These are phyloP conservation scores for Pollenia angustigena DNA, from an alignment of 2,888 invertebrate species.

Conservation along the genomic window DNA sequence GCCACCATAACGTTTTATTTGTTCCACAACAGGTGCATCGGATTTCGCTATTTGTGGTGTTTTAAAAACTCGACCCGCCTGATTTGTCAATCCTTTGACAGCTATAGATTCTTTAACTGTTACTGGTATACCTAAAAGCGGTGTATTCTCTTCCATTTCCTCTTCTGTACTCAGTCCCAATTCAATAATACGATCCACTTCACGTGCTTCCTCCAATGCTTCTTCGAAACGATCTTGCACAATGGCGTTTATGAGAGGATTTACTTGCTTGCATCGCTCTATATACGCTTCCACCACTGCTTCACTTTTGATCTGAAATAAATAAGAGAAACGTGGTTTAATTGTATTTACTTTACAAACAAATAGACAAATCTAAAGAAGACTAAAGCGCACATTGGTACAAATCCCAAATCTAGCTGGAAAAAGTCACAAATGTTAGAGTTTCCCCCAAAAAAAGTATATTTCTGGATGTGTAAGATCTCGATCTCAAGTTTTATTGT, in stretches of 20 bases:
- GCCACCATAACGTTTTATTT: constrained; percentile 91
- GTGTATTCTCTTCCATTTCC: constrained; percentile 88
- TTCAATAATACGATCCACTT: constrained; percentile 88
- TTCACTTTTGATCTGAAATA: constrained; percentile 88
- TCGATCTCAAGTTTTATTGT: too few relatives aligned
- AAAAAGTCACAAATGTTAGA: too few relatives aligned
- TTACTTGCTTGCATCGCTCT: constrained; percentile 90
- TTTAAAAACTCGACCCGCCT: constrained; percentile 88
- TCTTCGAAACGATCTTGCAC: constrained; percentile 91
- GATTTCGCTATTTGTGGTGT: constrained; percentile 87
- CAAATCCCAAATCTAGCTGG: too few relatives aligned
- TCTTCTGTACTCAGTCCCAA: constrained; percentile 86
- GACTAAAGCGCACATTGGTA: too few relatives aligned
- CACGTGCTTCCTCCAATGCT: constrained; percentile 90
- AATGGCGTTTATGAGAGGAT: constrained; percentile 91
- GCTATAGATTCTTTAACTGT: constrained; percentile 93
- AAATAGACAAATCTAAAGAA: background rate
- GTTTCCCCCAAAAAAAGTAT: too few relatives aligned
- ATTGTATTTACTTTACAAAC: background rate
- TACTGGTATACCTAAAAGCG: constrained; percentile 92
- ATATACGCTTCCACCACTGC: constrained; percentile 90
- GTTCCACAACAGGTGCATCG: constrained; percentile 90
- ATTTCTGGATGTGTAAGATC: too few relatives aligned
- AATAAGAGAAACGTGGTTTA: constrained; percentile 22
- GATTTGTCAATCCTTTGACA: constrained; percentile 91